Evolutionary conservation across 2,888 invertebrate genomes (phyloP).

Genomic region (Vesta saturnalis): DNA sequence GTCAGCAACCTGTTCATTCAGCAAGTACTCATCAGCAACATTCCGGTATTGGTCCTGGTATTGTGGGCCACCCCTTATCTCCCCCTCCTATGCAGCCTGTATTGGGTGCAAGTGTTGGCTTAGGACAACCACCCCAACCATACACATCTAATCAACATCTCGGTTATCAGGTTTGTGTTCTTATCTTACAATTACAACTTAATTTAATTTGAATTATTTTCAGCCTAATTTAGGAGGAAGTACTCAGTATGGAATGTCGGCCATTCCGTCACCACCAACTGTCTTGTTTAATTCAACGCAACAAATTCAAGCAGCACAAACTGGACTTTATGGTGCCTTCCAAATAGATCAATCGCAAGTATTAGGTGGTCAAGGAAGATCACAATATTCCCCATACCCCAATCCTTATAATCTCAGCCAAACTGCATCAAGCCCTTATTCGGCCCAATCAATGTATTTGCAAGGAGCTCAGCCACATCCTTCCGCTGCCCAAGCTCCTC

Average conservation of each 20-base stretch:
- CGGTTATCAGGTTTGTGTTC: constrained; percentile 77
- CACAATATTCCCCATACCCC: constrained; percentile 83
- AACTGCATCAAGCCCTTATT: constrained; percentile 74
- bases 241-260: constrained; percentile 81
- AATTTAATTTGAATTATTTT: constrained; percentile 36
- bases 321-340: constrained; percentile 83
- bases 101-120: constrained; percentile 60
- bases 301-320: constrained; percentile 66
- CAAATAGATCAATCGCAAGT: constrained; percentile 67
- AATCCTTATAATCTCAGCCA: constrained; percentile 67
- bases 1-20: constrained; percentile 60
- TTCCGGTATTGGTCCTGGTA: constrained; percentile 56
- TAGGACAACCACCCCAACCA: constrained; percentile 67
- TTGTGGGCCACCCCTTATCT: constrained; percentile 64
- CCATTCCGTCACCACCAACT: constrained; percentile 87
- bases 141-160: constrained; percentile 71
- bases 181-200: not conserved
- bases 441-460: constrained; percentile 74
- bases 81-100: constrained; percentile 71
- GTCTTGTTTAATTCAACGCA: constrained; percentile 84
- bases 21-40: constrained; percentile 59
- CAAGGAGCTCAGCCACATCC: constrained; percentile 63
- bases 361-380: constrained; percentile 75
- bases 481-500: constrained; percentile 69
- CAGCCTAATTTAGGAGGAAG: constrained; percentile 60